Percentiles rank a stretch among this genome's conserved stretches.
Evolutionary conservation across 2,797 vertebrate genomes (phyloP).

Genomic region (Microctenopoma lineatum): DNA sequence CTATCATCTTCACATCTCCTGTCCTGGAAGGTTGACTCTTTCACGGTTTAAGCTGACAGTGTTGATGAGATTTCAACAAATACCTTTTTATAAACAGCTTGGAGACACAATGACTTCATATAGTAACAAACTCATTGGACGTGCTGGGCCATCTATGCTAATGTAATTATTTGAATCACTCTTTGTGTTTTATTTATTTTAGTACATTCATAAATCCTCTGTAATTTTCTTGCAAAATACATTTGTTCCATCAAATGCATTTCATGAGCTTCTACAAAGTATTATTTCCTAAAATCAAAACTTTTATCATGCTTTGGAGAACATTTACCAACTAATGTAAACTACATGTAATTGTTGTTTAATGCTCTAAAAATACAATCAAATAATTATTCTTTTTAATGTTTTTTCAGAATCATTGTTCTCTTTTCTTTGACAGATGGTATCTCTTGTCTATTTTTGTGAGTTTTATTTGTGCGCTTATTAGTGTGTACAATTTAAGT

Average conservation of each 20-base stretch:
- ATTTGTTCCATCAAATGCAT: too few relatives aligned
- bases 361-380: background rate
- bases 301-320: too few relatives aligned
- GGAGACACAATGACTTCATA: background rate
- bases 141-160: background rate
- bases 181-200: background rate
- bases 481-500: conserved; percentile 19
- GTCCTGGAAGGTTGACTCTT: background rate
- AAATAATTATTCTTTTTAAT: background rate
- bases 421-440: background rate
- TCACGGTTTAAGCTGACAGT: conserved; percentile 1
- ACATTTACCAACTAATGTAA: background rate
- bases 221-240: background rate
- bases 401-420: background rate
- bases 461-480: background rate
- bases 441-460: background rate
- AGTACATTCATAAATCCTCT: background rate
- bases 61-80: conserved; percentile 2
- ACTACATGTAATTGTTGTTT: background rate
- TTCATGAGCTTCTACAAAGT: too few relatives aligned
- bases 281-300: too few relatives aligned
- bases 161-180: background rate
- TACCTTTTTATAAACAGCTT: background rate
- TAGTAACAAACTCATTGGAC: background rate
- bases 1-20: too few relatives aligned